A percentile compares a stretch with the other conserved stretches of the same genome.
Evolutionary conservation across 2,888 invertebrate genomes (phyloP).

Genomic region (Brenthis ino): DNA sequence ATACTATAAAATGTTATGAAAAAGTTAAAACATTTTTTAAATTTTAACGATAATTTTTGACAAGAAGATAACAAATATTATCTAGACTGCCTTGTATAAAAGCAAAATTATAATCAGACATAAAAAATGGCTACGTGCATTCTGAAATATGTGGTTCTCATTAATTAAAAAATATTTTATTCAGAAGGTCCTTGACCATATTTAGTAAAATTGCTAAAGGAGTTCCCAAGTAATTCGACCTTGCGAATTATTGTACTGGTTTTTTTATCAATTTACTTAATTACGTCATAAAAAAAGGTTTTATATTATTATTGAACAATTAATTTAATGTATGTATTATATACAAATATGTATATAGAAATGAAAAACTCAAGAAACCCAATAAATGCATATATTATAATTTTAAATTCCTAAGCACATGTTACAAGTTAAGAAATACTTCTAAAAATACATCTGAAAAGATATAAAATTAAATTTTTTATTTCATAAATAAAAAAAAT

Average conservation of each 20-base stretch:
- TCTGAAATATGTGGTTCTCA: slow-evolving; percentile 14
- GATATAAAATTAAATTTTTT: too few species aligned
- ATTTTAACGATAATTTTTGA: too few species aligned
- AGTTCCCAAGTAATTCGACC: slow-evolving; percentile 26
- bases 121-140: neutral
- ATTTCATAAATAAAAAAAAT: too few species aligned
- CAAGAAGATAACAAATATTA: too few species aligned
- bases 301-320: slow-evolving; percentile 1
- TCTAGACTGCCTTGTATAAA: too few species aligned
- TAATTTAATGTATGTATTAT: too few species aligned
- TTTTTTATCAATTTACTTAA: slow-evolving; percentile 9
- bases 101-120: neutral
- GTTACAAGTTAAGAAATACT: too few species aligned
- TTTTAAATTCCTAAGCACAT: too few species aligned
- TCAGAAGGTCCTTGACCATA: slow-evolving; percentile 24
- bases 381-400: too few species aligned
- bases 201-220: slow-evolving; percentile 23
- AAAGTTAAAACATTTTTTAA: neutral
- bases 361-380: too few species aligned
- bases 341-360: too few species aligned
- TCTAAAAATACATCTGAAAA: too few species aligned
- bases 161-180: slow-evolving; percentile 17
- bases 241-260: slow-evolving; percentile 16
- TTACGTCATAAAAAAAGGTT: slow-evolving; percentile 4
- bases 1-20: slow-evolving; percentile 9